Percentiles rank a stretch among this genome's conserved stretches.
Conservation (phyloP, 1,140 invertebrate genomes). For the Drosophila arawakana region DNA sequence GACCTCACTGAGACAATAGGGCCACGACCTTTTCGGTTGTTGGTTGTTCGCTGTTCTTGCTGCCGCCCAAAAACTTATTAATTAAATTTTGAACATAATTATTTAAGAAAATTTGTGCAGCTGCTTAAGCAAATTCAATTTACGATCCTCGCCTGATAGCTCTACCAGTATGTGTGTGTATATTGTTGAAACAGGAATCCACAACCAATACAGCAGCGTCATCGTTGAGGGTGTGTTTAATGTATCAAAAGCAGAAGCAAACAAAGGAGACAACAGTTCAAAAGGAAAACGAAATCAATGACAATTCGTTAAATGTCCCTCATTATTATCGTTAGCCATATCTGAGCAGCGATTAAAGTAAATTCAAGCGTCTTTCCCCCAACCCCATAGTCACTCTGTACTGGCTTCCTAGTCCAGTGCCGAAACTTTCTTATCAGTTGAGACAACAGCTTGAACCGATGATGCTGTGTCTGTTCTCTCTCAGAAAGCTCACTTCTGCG, state of each 20-base stretch:
- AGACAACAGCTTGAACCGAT: constrained; percentile 13
- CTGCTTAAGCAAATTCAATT: constrained; percentile 64
- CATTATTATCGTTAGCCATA: constrained; percentile 48
- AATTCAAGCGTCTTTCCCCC: constrained; percentile 44
- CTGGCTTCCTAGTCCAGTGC: background rate
- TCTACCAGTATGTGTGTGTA: background rate
- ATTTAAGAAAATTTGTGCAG: constrained; percentile 54
- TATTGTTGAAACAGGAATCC: background rate
- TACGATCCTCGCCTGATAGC: constrained; percentile 59
- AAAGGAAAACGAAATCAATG: constrained; percentile 71
- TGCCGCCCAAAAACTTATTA: constrained; percentile 68
- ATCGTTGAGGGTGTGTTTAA: constrained; percentile 50
- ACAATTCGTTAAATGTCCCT: constrained; percentile 73
- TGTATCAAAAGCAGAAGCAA: constrained; percentile 57
- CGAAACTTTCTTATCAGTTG: constrained; percentile 66
- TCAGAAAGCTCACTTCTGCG: constrained; percentile 69
- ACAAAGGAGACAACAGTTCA: constrained; percentile 62
- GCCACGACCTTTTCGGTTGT: constrained; percentile 51
- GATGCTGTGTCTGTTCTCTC: constrained; percentile 8
- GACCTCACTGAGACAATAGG: constrained; percentile 52
- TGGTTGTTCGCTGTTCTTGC: constrained; percentile 26
- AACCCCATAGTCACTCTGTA: background rate
- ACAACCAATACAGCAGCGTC: constrained; percentile 1
- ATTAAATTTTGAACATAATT: constrained; percentile 74
- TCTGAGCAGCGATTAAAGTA: constrained; percentile 63